Evolutionary conservation across 2,113 vertebrate genomes (phyloP), one percentile per base, ranked within the genome.

Genomic region (cat (Felis catus)): DNA sequence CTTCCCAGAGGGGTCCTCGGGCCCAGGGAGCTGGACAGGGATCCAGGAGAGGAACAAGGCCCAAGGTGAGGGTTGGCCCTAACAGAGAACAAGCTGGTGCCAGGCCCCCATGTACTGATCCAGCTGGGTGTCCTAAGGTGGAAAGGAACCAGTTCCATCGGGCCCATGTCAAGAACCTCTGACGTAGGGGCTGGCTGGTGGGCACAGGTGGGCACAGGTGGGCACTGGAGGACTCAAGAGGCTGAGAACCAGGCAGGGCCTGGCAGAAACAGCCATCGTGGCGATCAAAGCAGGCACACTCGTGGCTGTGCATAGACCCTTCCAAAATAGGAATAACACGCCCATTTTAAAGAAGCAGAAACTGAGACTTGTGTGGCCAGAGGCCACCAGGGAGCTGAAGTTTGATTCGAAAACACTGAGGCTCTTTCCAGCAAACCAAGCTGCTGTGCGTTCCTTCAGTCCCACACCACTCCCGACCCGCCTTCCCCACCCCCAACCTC

Each of bases 211-310:
- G 15, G 8, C 63, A 51, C 31, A 33, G 78, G 61, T 5, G 48
- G 18, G n/a, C 15, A 55, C n/a, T 18, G 11, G 58, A 31, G 27
- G 58, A 63, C 45, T 45, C 15, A 39, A 41, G 45, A 55, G 58
- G 21, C 70, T 25, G 53, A 71, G 89, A 78, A 31, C 16, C 71
- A 21, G 36, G 19, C 19, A 58, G 58, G 33, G 10, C 15, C 29
- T 41, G 85, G 79, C 31, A 14, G 70, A n/a, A 79, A 48, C 12
- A 14, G 8, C 23, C 23, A 9, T 39, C 91, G 39, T 2, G 29
- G 36, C 23, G 8, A 36, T 16, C 9, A 0, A 0, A 15, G 82
- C 31, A 25, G 9, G 7, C 13, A 4, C 4, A 2, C 5, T 15
- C 79, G 29, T 7, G 21, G 18, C 63, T 45, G 31, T 12, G n/a